Base-by-base conservation (phyloP, 1,140 invertebrate genomes). In the Leptestheria dahalacensis region DNA sequence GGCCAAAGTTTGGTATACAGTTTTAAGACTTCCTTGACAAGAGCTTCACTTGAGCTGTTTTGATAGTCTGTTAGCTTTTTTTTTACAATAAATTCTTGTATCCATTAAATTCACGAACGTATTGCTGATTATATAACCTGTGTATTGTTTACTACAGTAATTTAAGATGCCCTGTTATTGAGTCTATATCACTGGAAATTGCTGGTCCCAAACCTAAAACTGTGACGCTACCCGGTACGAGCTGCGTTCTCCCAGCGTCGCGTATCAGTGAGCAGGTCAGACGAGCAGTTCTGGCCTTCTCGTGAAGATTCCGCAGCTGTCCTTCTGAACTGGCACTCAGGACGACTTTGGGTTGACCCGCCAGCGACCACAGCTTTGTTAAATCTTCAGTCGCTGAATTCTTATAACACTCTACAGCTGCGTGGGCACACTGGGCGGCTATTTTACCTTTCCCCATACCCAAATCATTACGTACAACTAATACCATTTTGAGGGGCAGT, bases 381-480 rank as follows among this genome's bases (percentile, higher is more conserved):
- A 24, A 21, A 20, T 48, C 2, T 21, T 51, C 23, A 12, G 2
- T 60, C 28, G 20, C 51, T 21, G 29, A 33, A 55, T 10, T 51
- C 21, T 50, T 60, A 29, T 60, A 60, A 41, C 58, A 60, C 48
- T 60, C 24, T 26, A 78, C 63, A 4, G 74, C 69, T 4, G 75
- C 75, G 66, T 78, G 77, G 3, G 75, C 77, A 21, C 76, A 76
- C 66, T 78, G 77, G 10, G 77, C 73, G 9, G 74, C 75, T 12
- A 74, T 64, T 59, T 78, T 78, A 1, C 77, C 77, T 11, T 70
- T 66, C 10, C 76, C 75, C 77, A 78, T 78, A 51, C 72, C 68
- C 46, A 78, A 66, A 46, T 69, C 68, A 21, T 60, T 64, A 65
- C 78, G 77, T 0, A 77, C 74, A 4, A 77, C 72, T 65, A 78